Evolutionary conservation across 2,888 invertebrate species (phyloP), one percentile per base, ranked within the genome.

Genomic region (Cetonia aurata): DNA sequence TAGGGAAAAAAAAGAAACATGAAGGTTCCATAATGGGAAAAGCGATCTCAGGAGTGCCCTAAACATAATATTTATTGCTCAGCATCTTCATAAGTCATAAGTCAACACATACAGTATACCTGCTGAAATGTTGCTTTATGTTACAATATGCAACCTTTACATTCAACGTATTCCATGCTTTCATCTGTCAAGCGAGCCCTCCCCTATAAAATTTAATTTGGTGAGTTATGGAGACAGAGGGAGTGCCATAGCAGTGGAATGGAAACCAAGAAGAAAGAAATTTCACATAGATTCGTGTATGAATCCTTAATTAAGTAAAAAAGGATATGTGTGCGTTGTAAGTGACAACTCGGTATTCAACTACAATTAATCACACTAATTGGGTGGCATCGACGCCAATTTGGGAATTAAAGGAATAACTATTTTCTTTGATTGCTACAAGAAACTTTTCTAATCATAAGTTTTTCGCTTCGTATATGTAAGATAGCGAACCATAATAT

Each of bases 351-450:
- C 33, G 4, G 6, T 33, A 33, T 33, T 33, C 33, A 33, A 33
- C n/a, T n/a, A 4, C 4, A 25, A 25, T 25, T 25, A 4, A 25
- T 25, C 25, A 25, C 25, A 25, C 25, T 25, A 25, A 65, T 65
- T 50, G 37, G 17, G 50, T 17, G n/a, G n/a, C 33, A 62, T 15
- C 25, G 13, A 48, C 37, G 37, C 37, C 50, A 52, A 25, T 31
- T 17, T 50, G 13, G 50, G 41, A 37, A 65, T 65, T 65, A 65
- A 65, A 41, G 50, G 41, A 65, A 52, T 25, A 65, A 37, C 42
- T 15, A 59, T 59, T 44, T 65, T 65, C 50, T 65, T 50, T 65
- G 62, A 65, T 65, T 65, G 62, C 50, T 52, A 65, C 62, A 65
- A 41, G 41, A 65, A 59, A 65, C 62, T 65, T 65, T 50, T 6